Percentiles rank a stretch among this genome's conserved stretches.
These are phyloP conservation scores for Hirundichthys speculiger DNA, from an alignment of 2,113 vertebrate genomes.

Conservation along the genomic window DNA sequence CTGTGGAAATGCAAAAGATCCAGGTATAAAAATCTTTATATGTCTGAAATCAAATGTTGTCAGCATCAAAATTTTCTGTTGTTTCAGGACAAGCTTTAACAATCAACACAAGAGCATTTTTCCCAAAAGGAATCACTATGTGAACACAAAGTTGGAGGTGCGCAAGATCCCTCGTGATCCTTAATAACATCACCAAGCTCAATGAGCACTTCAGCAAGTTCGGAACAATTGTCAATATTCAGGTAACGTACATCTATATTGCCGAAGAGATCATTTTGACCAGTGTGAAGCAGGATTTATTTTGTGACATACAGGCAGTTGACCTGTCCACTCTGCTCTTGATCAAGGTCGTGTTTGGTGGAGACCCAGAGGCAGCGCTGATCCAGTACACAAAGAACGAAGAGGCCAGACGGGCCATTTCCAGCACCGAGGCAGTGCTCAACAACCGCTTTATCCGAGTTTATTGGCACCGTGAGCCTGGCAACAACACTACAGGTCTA, in stretches of 20 bases:
- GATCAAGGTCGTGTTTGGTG: slow-evolving; percentile 93
- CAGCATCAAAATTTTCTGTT: not conserved
- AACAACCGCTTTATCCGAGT: slow-evolving; percentile 97
- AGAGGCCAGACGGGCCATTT: slow-evolving; percentile 93
- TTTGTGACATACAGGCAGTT: not conserved
- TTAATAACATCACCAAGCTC: slow-evolving; percentile 97
- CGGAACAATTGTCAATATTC: slow-evolving; percentile 97
- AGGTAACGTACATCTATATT: slow-evolving; percentile 78
- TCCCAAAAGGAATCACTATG: slow-evolving; percentile 90
- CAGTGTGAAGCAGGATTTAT: not conserved
- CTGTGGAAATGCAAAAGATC: no score
- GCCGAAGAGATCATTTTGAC: not conserved
- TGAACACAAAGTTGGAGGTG: slow-evolving; percentile 96
- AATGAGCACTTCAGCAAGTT: slow-evolving; percentile 99
- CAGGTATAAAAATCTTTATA: no score
- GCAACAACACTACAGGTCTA: slow-evolving; percentile 64
- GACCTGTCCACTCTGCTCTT: not conserved
- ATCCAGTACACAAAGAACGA: slow-evolving; percentile 94
- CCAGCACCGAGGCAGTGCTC: slow-evolving; percentile 92
- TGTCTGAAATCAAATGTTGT: no score
- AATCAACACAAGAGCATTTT: slow-evolving; percentile 90
- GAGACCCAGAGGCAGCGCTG: slow-evolving; percentile 92
- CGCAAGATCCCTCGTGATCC: slow-evolving; percentile 92
- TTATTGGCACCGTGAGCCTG: slow-evolving; percentile 91
- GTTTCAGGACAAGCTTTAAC: slow-evolving; percentile 88